phyloP scores from a whole-genome alignment of 2,888 invertebrate species.

The Noctuana brunneofusca region DNA sequence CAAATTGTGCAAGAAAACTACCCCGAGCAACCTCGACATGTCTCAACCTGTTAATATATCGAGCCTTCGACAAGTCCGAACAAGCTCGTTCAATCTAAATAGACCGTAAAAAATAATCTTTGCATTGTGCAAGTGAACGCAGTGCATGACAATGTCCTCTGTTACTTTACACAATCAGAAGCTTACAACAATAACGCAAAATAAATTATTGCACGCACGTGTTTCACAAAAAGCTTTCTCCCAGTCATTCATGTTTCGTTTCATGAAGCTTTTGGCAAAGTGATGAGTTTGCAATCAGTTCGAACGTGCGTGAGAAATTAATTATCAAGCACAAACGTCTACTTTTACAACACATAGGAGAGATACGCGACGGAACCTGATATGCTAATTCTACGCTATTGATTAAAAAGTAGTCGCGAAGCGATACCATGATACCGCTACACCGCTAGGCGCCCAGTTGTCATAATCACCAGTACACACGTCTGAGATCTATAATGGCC shows the following conservation, averaged over 20 bases:
- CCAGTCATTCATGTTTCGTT: slow-evolving; percentile 14
- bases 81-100: slow-evolving; percentile 44
- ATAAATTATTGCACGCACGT: slow-evolving; percentile 40
- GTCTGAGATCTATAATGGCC: slow-evolving; percentile 63
- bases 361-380: slow-evolving; percentile 53
- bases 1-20: slow-evolving; percentile 38
- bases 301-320: slow-evolving; percentile 24
- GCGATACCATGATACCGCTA: slow-evolving; percentile 63
- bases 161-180: slow-evolving; percentile 37
- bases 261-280: slow-evolving; percentile 9
- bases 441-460: slow-evolving; percentile 74
- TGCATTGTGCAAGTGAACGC: slow-evolving; percentile 38
- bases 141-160: slow-evolving; percentile 36
- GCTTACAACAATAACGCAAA: slow-evolving; percentile 13
- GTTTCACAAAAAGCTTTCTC: slow-evolving; percentile 33
- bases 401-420: slow-evolving; percentile 67
- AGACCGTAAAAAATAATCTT: slow-evolving; percentile 43
- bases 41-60: slow-evolving; percentile 63
- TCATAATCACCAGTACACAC: slow-evolving; percentile 65
- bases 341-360: slow-evolving; percentile 38
- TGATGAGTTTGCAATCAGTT: slow-evolving; percentile 16
- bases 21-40: slow-evolving; percentile 48
- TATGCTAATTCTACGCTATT: slow-evolving; percentile 69
- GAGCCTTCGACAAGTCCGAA: slow-evolving; percentile 53
- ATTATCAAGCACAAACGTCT: slow-evolving; percentile 32